Evolutionary conservation across 2,888 invertebrate species (phyloP).

Genomic region (Mythimna albipuncta): DNA sequence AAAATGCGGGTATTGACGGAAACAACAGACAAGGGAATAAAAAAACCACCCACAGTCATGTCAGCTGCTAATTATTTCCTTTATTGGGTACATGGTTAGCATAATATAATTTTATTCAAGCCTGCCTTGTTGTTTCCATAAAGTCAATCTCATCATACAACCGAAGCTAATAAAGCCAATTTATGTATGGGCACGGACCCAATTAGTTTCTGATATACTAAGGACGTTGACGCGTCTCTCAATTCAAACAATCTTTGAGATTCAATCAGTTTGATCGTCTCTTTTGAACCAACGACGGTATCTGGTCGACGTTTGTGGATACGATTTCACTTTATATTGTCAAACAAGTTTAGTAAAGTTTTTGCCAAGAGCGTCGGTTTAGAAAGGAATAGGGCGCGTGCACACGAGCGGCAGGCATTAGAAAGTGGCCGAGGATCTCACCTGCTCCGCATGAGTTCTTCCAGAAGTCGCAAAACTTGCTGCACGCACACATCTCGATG

Average conservation of each 20-base stretch:
- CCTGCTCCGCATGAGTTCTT: constrained; percentile 89
- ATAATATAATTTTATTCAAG: constrained; percentile 32
- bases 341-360: constrained; percentile 61
- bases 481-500: constrained; percentile 87
- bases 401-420: constrained; percentile 59
- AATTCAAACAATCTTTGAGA: constrained; percentile 44
- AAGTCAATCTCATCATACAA: constrained; percentile 34
- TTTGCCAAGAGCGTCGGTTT: constrained; percentile 59
- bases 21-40: constrained; percentile 13
- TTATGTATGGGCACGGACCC: constrained; percentile 51
- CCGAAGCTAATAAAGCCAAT: constrained; percentile 46
- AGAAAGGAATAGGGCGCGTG: constrained; percentile 71
- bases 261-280: constrained; percentile 38
- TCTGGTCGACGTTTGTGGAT: constrained; percentile 28
- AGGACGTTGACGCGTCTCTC: constrained; percentile 41
- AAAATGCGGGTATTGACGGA: constrained; percentile 25
- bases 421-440: constrained; percentile 79
- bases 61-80: constrained; percentile 41
- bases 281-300: constrained; percentile 37
- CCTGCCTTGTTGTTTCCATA: constrained; percentile 40
- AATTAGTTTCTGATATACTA: constrained; percentile 46
- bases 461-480: constrained; percentile 89
- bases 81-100: constrained; percentile 23
- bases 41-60: constrained; percentile 5
- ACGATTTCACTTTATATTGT: constrained; percentile 66